Conservation (phyloP, 2,888 invertebrate genomes). For the Tethea ocularis region DNA sequence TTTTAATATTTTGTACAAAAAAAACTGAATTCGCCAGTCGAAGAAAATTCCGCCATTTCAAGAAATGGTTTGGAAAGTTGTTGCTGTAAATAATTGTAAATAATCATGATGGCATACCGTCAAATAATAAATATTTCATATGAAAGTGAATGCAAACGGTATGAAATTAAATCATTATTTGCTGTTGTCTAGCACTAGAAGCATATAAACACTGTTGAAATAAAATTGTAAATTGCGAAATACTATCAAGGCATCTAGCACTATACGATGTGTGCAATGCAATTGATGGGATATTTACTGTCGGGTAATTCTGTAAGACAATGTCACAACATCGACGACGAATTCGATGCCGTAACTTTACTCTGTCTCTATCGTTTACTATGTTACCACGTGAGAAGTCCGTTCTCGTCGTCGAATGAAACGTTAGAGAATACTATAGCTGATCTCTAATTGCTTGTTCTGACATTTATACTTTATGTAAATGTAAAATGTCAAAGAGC, state of each 20-base stretch:
- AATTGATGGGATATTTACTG: neutral
- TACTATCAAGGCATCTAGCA: neutral
- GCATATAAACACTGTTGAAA: neutral
- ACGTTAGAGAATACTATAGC: too few species aligned
- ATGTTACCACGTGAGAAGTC: too few species aligned
- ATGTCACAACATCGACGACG: too few species aligned
- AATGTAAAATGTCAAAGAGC: too few species aligned
- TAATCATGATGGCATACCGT: neutral
- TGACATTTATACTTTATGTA: neutral
- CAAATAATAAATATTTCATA: neutral
- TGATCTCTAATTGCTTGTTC: neutral
- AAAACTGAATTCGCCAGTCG: neutral
- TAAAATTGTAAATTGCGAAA: neutral
- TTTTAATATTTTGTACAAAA: neutral
- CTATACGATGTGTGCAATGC: neutral
- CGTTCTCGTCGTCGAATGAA: too few species aligned
- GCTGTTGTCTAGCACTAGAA: neutral
- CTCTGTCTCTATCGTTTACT: too few species aligned
- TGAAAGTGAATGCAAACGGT: neutral
- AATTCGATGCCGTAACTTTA: too few species aligned
- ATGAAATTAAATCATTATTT: neutral
- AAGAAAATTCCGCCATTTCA: too few species aligned
- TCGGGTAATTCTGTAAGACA: too few species aligned
- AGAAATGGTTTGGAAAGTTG: neutral
- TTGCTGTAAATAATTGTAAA: neutral